Percentiles rank a stretch among this genome's conserved stretches.
These are phyloP conservation scores for Lamellibrachia columna DNA, from an alignment of 2,888 invertebrate genomes.

Conservation along the genomic window DNA sequence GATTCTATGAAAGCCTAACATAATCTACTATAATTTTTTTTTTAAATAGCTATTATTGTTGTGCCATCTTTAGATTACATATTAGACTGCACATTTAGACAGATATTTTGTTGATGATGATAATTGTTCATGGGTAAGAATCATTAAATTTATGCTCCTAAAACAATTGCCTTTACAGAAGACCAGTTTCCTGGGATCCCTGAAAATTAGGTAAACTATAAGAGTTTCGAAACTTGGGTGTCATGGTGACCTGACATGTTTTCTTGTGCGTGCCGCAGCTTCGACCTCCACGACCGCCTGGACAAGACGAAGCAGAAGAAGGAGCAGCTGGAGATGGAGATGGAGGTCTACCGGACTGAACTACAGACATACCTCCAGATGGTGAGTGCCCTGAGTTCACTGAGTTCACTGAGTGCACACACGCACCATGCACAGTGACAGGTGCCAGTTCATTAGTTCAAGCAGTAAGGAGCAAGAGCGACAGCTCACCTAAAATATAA, in stretches of 20 bases:
- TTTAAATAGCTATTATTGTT: too few relatives aligned
- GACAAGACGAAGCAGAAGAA: constrained; percentile 48
- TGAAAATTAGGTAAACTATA: background rate
- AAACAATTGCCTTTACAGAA: background rate
- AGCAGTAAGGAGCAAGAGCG: too few relatives aligned
- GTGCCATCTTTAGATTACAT: too few relatives aligned
- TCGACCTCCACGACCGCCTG: constrained; percentile 51
- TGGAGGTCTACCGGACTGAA: constrained; percentile 54
- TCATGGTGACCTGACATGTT: background rate
- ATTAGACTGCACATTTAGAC: background rate
- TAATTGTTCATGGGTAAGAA: background rate
- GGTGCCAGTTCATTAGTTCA: too few relatives aligned
- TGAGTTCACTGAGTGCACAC: too few relatives aligned
- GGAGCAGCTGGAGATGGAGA: constrained; percentile 52
- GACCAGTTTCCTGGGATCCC: background rate
- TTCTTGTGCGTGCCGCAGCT: constrained; percentile 40
- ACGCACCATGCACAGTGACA: too few relatives aligned
- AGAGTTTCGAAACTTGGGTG: background rate
- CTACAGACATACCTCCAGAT: constrained; percentile 52
- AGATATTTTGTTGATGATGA: background rate
- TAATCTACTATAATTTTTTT: too few relatives aligned
- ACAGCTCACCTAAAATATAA: too few relatives aligned
- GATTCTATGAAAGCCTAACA: too few relatives aligned
- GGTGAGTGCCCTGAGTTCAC: constrained; percentile 38
- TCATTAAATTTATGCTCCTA: background rate